phyloP scores from a whole-genome alignment of 2,113 vertebrate species.

The Pica pica region DNA sequence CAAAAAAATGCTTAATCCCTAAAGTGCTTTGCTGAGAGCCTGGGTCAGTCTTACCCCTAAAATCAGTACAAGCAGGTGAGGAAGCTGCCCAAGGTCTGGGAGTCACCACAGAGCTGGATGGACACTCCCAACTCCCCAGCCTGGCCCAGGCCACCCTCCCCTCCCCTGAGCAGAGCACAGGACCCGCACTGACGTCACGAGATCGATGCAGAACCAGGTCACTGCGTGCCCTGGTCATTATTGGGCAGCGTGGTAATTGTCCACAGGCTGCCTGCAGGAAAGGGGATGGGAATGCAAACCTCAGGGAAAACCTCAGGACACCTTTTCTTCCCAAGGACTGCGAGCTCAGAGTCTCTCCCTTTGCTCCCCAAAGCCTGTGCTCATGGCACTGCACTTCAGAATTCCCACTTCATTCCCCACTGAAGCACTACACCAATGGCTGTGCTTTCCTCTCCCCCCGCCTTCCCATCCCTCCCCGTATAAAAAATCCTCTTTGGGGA shows the following conservation, averaged over 20 bases:
- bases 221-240: fast-evolving
- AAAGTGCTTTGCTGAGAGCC: not conserved
- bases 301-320: not conserved
- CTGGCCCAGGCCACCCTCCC: not conserved
- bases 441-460: not conserved
- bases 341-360: not conserved
- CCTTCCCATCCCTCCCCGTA: not conserved
- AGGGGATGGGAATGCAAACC: not conserved
- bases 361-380: not conserved
- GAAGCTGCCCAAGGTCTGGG: not conserved
- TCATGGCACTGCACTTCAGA: not conserved
- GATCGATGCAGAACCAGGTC: not conserved
- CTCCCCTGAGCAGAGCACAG: fast-evolving
- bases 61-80: not conserved
- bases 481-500: not conserved
- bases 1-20: not conserved
- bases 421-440: fast-evolving
- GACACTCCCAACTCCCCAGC: not conserved
- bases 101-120: not conserved
- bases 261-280: not conserved
- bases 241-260: not conserved
- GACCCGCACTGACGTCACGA: not conserved
- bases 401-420: not conserved
- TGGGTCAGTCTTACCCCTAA: not conserved
- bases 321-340: not conserved